phyloP scores from a whole-genome alignment of 2,797 vertebrate species.

The Lagodon rhomboides region DNA sequence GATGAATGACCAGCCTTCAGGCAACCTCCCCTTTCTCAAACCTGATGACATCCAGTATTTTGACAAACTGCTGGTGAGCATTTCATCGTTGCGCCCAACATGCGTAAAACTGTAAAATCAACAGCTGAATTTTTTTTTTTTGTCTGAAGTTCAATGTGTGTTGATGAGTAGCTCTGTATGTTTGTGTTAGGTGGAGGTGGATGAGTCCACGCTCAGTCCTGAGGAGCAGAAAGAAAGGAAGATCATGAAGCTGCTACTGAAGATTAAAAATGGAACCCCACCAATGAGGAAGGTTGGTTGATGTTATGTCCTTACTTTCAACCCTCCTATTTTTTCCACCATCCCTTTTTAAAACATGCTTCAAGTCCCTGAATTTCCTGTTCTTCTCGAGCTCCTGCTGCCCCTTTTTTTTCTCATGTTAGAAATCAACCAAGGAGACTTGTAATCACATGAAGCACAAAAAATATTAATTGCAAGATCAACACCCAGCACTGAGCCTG shows the following conservation, averaged over 20 bases:
- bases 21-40: slow-evolving; percentile 98
- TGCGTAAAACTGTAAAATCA: background rate
- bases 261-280: slow-evolving; percentile 99
- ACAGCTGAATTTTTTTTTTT: slow-evolving; percentile 11
- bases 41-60: slow-evolving; percentile 99
- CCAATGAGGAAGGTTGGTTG: slow-evolving; percentile 94
- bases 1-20: slow-evolving; percentile 97
- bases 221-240: slow-evolving; percentile 99
- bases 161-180: background rate
- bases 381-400: background rate
- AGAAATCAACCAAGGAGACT: background rate
- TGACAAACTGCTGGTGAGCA: slow-evolving; percentile 95
- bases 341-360: background rate
- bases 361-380: background rate
- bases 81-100: background rate
- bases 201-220: slow-evolving; percentile 97
- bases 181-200: slow-evolving; percentile 93
- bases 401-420: background rate
- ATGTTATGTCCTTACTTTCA: background rate
- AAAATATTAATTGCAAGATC: slow-evolving; percentile 45
- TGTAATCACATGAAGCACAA: background rate
- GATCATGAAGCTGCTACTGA: slow-evolving; percentile 99
- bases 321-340: background rate
- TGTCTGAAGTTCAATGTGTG: background rate
- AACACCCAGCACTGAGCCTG: slow-evolving; percentile 55